phyloP scores from a whole-genome alignment of 2,113 vertebrate species.

The Phaethornis superciliosus region DNA sequence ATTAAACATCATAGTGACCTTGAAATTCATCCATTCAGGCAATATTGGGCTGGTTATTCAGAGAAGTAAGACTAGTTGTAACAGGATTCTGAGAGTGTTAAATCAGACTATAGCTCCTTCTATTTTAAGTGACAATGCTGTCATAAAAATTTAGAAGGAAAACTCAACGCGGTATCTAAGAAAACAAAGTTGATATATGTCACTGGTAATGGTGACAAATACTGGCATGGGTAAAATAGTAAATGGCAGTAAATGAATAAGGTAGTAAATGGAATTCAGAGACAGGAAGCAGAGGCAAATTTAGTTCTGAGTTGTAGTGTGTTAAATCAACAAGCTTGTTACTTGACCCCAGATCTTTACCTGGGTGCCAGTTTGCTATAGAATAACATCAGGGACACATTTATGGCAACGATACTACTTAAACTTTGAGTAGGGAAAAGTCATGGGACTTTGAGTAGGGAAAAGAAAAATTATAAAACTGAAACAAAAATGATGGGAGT shows the following conservation, averaged over 20 bases:
- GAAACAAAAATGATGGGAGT: not conserved
- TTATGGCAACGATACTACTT: not conserved
- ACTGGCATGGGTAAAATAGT: not conserved
- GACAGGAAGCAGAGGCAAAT: not conserved
- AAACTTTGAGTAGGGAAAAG: not conserved
- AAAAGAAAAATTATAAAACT: not conserved
- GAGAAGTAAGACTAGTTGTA: not conserved
- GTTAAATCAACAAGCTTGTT: not conserved
- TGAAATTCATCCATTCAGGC: not conserved
- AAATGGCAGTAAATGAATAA: not conserved
- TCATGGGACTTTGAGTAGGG: not conserved
- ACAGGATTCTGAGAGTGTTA: not conserved
- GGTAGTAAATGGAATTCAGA: not conserved
- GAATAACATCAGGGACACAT: not conserved
- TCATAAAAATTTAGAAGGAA: not conserved
- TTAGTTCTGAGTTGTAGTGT: not conserved
- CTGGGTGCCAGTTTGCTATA: not conserved
- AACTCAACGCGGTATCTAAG: not conserved
- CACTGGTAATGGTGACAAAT: not conserved
- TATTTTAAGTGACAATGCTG: not conserved
- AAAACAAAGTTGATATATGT: not conserved
- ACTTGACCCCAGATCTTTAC: not conserved
- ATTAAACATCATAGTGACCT: not conserved
- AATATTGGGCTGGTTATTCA: not conserved
- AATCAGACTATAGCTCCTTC: not conserved